phyloP scores from a whole-genome alignment of 1,140 invertebrate genomes.

The Stegodyphus mimosarum region DNA sequence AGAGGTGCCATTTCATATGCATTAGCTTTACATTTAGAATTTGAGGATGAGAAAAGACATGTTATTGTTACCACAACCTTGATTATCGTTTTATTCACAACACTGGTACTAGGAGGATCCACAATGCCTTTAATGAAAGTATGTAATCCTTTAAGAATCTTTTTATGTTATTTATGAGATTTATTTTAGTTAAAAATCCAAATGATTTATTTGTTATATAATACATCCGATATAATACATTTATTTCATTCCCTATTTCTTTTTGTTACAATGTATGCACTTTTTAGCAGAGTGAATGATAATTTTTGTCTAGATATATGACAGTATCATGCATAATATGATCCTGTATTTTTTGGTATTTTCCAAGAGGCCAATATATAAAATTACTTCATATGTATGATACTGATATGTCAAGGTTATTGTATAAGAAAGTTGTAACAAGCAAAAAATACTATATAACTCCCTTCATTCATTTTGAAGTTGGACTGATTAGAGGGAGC shows the following conservation, averaged over 20 bases:
- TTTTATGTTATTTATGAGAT: neutral
- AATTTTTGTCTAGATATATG: too few species aligned
- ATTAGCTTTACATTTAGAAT: constrained; percentile 93
- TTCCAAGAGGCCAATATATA: too few species aligned
- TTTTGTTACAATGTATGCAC: neutral
- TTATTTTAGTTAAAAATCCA: neutral
- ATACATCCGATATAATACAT: neutral
- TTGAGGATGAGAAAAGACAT: constrained; percentile 86
- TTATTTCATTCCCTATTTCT: neutral
- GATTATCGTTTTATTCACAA: constrained; percentile 96
- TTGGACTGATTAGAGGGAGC: too few species aligned
- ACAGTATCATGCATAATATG: too few species aligned
- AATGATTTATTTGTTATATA: neutral
- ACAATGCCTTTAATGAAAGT: constrained; percentile 93
- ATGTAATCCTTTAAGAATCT: constrained; percentile 3
- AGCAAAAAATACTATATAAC: too few species aligned
- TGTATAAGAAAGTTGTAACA: too few species aligned
- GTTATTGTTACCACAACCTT: constrained; percentile 97
- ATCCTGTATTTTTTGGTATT: too few species aligned
- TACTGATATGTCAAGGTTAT: too few species aligned
- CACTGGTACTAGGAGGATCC: constrained; percentile 92
- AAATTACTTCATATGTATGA: too few species aligned
- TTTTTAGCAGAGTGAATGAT: too few species aligned
- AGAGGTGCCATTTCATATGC: constrained; percentile 98
- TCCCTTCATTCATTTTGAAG: too few species aligned